Base-by-base conservation (phyloP, 1,140 invertebrate species). In the Matsumurasca onukii region DNA sequence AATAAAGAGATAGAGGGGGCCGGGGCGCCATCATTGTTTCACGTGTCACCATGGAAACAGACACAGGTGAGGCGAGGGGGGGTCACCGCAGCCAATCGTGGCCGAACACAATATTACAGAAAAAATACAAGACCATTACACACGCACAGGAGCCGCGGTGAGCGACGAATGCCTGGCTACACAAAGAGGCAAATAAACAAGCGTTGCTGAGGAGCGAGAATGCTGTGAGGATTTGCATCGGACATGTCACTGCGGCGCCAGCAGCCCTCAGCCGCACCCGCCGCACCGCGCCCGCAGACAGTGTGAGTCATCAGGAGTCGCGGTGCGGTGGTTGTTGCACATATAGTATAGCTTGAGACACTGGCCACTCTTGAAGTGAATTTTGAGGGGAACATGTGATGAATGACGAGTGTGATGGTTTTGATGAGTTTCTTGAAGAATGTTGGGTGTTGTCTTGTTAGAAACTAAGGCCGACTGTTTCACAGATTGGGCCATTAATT, bases 11-110 rank as follows among this genome's bases (percentile, higher is more conserved):
- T 59, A 59, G 62, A 34, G 61, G 62, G 39, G 39, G 62, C 27
- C 5, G 55, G 30, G 62, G 62, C 62, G 62, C 62, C 62, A 65
- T 65, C 62, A 65, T 65, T 65, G 62, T 65, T 65, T 65, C 31
- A 45, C 22, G 39, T 48, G 62, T 65, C 31, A 24, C 62, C 62
- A 65, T 65, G 34, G 62, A 20, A 59, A 59, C 55, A 39, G 34
- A 65, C 34, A n/a, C 31, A 39, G 31, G 31, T 30, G 31, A 25
- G 61, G 61, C 31, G 61, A 24, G 61, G 61, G 61, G 27, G 62
- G 39, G 20, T 22, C 17, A 39, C n/a, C 34, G 25, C 61, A 3
- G 27, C 62, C 62, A 65, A 59, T 65, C 62, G 24, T n/a, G 25
- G 5, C 31, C 31, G 27, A 25, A 31, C 62, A 65, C 24, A 65